Evolutionary conservation across 2,113 vertebrate species (phyloP), one percentile per base, ranked within the genome.

Genomic region (Cyprinodon tularosa): DNA sequence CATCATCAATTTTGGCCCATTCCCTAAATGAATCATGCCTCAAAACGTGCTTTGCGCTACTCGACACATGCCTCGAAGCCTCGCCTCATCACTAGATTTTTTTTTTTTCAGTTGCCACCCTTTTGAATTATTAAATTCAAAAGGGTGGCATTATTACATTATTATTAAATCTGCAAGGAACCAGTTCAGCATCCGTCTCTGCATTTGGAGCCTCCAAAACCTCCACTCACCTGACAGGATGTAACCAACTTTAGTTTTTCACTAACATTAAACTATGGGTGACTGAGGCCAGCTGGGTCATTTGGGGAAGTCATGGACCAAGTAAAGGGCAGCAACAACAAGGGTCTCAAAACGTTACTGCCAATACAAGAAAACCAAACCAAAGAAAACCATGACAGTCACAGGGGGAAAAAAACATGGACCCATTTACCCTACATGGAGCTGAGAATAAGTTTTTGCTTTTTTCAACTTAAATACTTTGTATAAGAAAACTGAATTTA

Each of bases 201-300:
- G 29, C 29, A 29, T 29, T 29, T 29, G 29, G 29, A 29, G 29
- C 29, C 29, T 29, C 29, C 29, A 29, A 29, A 29, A 29, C 29
- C 29, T 29, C 29, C 29, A 29, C 29, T 29, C 29, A 29, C 29
- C 29, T 29, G 29, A 29, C 29, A 29, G 29, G 29, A 71, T 42
- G 68, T 78, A 66, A 76, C 70, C 66, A 39, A 66, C 14, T 84
- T 37, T 66, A 53, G 59, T 40, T 61, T 40, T 72, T 64, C 69
- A n/a, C 59, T 39, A 64, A 42, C 62, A 48, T 62, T 50, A 22
- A 50, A 61, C 15, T 61, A 72, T 29, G 65, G 47, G 7, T 63
- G 68, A 69, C 67, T 38, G 37, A 64, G 40, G 62, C 60, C 71
- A 73, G 38, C 70, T 72, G 64, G 59, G 44, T 5, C n/a, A 17